phyloP scores from a whole-genome alignment of 2,888 invertebrate genomes.

The Macaria liturata region DNA sequence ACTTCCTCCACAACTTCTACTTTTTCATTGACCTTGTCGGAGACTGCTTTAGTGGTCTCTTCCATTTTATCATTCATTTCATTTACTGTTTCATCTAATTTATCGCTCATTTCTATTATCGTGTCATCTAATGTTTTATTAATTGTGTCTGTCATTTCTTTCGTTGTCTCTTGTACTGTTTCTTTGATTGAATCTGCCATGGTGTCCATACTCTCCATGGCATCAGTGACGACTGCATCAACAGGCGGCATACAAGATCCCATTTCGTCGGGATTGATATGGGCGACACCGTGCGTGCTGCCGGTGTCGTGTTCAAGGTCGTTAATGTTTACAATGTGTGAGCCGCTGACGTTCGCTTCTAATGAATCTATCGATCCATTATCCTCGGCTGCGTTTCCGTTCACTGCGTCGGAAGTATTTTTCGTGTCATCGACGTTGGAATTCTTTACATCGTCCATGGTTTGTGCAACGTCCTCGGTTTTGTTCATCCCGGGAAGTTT shows the following conservation, averaged over 20 bases:
- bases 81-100: slow-evolving; percentile 35
- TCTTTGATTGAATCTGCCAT: slow-evolving; percentile 40
- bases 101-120: slow-evolving; percentile 39
- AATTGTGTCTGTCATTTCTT: slow-evolving; percentile 27
- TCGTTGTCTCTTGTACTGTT: slow-evolving; percentile 19
- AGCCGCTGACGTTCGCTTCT: slow-evolving; percentile 80
- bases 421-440: slow-evolving; percentile 52
- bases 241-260: slow-evolving; percentile 31
- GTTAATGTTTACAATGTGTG: slow-evolving; percentile 79
- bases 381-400: slow-evolving; percentile 67
- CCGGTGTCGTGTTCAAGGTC: slow-evolving; percentile 70
- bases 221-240: slow-evolving; percentile 42
- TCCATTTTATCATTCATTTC: slow-evolving; percentile 42
- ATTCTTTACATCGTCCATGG: slow-evolving; percentile 61
- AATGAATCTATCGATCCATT: slow-evolving; percentile 75
- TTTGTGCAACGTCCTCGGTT: slow-evolving; percentile 48
- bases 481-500: slow-evolving; percentile 69
- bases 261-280: slow-evolving; percentile 56
- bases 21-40: slow-evolving; percentile 51
- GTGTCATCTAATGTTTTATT: slow-evolving; percentile 45
- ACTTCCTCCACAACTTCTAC: slow-evolving; percentile 63
- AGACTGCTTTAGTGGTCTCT: slow-evolving; percentile 42
- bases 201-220: slow-evolving; percentile 52
- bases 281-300: slow-evolving; percentile 60
- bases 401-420: slow-evolving; percentile 47